A percentile compares a stretch with the other conserved stretches of the same genome.
phyloP scores from a whole-genome alignment of 1,140 invertebrate genomes.

The Ruditapes philippinarum region DNA sequence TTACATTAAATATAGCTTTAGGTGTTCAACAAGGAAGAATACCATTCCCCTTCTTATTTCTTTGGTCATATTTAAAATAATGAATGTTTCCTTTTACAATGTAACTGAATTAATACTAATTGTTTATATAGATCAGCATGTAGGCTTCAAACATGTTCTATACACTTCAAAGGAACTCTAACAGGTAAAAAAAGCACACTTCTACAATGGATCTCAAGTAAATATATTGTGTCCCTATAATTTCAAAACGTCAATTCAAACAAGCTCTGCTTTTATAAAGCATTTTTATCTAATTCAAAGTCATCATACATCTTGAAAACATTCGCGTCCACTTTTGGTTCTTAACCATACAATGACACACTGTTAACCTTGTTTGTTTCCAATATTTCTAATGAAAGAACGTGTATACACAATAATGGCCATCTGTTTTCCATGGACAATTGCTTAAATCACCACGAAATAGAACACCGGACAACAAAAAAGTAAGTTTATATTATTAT shows the following conservation, averaged over 20 bases:
- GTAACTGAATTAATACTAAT: too few species aligned
- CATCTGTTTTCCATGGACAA: not conserved
- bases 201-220: not conserved
- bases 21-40: not conserved
- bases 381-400: not conserved
- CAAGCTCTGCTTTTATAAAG: conserved; percentile 9
- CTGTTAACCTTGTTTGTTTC: not conserved
- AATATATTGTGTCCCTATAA: not conserved
- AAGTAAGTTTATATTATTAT: too few species aligned
- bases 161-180: not conserved
- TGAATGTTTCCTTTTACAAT: too few species aligned
- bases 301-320: not conserved
- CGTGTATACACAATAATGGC: not conserved
- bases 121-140: too few species aligned
- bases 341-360: not conserved
- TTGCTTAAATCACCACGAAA: conserved; percentile 7
- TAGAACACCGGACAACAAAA: conserved; percentile 22
- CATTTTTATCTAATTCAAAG: not conserved
- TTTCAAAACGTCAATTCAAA: not conserved
- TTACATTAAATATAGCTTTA: not conserved
- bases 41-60: not conserved
- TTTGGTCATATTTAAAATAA: too few species aligned
- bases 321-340: not conserved
- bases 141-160: not conserved
- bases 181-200: not conserved